Evolutionary conservation across 2,888 invertebrate genomes (phyloP).

Genomic region (Volucella inflata): DNA sequence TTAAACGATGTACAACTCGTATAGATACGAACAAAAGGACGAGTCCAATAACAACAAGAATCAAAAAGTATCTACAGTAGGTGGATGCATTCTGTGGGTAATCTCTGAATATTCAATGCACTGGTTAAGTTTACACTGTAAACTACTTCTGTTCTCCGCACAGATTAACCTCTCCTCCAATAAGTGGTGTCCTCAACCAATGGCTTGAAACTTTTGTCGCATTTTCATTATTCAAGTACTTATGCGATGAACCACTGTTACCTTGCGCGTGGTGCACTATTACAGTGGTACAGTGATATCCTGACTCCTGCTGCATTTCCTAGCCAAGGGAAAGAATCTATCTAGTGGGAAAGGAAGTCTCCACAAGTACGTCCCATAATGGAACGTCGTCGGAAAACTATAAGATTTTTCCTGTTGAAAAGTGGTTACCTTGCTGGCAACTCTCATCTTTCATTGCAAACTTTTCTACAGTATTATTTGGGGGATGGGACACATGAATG

Average conservation of each 20-base stretch:
- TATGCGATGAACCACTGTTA: conserved; percentile 67
- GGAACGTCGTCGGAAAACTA: conserved; percentile 54
- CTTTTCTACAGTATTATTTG: not conserved
- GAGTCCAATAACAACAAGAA: conserved; percentile 3
- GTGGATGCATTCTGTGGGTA: conserved; percentile 20
- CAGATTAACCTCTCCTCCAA: conserved; percentile 48
- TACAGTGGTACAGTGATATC: too few relatives aligned
- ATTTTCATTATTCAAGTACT: conserved; percentile 72
- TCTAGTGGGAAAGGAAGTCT: conserved; percentile 39
- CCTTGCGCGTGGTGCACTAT: conserved; percentile 10
- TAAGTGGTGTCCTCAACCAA: conserved; percentile 48
- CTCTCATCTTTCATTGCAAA: conserved; percentile 52
- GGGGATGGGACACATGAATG: not conserved
- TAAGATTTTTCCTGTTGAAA: conserved; percentile 68
- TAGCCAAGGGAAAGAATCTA: not conserved
- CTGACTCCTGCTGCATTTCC: too few relatives aligned
- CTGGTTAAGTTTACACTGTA: conserved; percentile 66
- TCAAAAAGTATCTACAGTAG: not conserved
- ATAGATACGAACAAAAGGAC: not conserved
- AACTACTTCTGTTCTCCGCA: conserved; percentile 46
- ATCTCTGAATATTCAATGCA: conserved; percentile 62
- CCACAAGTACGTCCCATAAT: conserved; percentile 58
- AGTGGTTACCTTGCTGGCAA: conserved; percentile 68
- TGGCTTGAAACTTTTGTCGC: conserved; percentile 71
- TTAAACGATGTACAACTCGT: not conserved